Percentiles rank a stretch among this genome's conserved stretches.
Conservation (phyloP, 2,113 vertebrate genomes). For the Aramus guarauna region DNA sequence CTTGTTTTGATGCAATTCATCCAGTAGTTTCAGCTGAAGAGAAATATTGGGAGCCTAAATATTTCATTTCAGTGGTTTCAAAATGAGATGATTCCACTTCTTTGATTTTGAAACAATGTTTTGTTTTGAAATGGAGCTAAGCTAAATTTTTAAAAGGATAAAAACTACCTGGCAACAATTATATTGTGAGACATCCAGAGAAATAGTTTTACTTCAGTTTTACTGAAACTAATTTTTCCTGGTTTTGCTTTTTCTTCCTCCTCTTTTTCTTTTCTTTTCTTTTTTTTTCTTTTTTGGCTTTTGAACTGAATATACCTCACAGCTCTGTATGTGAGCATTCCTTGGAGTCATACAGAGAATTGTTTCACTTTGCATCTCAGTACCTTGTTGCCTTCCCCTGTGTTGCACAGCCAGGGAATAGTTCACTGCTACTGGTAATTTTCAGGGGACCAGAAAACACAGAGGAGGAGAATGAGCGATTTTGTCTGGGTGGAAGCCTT, state of each 20-base stretch:
- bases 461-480: background rate
- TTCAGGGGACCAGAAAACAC: background rate
- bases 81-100: background rate
- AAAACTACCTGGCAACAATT: background rate
- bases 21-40: background rate
- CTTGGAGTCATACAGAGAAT: background rate
- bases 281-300: background rate
- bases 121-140: constrained; percentile 35
- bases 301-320: background rate
- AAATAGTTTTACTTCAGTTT: background rate
- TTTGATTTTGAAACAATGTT: constrained; percentile 39
- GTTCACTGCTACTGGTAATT: background rate
- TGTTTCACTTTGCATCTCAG: background rate
- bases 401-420: background rate
- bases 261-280: too few relatives aligned
- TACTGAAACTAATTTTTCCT: background rate
- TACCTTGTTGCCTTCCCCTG: background rate
- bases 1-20: constrained; percentile 38
- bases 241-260: background rate
- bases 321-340: background rate
- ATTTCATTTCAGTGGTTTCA: constrained; percentile 12
- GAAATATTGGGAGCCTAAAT: constrained; percentile 13
- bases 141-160: background rate
- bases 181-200: background rate
- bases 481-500: background rate